Evolutionary conservation across 2,797 vertebrate species (phyloP).

Genomic region (Eulemur rubriventer): DNA sequence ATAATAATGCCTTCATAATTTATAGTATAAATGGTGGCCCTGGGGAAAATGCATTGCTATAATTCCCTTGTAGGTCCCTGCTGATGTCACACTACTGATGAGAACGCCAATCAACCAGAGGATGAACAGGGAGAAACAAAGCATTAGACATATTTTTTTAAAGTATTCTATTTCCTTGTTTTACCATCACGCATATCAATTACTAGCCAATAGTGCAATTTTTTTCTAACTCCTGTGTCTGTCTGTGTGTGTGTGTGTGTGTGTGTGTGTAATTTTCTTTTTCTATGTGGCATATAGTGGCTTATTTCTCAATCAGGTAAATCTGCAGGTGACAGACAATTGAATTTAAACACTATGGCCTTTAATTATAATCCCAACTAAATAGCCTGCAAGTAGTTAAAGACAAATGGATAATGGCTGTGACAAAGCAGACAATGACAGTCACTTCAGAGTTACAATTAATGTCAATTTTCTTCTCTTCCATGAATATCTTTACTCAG

Average conservation of each 20-base stretch:
- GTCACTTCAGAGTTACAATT: background rate
- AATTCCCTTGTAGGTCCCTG: slow-evolving; percentile 63
- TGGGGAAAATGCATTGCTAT: slow-evolving; percentile 62
- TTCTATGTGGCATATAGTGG: background rate
- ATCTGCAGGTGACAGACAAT: background rate
- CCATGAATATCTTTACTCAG: background rate
- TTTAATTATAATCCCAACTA: slow-evolving; percentile 10
- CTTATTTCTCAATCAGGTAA: background rate
- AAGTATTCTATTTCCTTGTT: background rate
- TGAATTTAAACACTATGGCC: background rate
- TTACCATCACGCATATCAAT: background rate
- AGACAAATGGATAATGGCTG: background rate
- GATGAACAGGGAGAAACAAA: slow-evolving; percentile 11
- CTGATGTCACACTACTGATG: background rate
- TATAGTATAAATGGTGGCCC: slow-evolving; percentile 53
- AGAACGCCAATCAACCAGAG: background rate
- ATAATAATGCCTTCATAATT: slow-evolving; percentile 71
- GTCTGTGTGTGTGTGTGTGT: background rate
- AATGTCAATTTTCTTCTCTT: slow-evolving; percentile 36
- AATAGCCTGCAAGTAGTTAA: background rate
- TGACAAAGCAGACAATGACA: background rate
- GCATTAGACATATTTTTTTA: background rate
- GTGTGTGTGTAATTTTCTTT: background rate
- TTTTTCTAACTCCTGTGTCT: background rate
- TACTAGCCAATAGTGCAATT: background rate